Percentiles rank a stretch among this genome's conserved stretches.
Conservation (phyloP, 2,797 vertebrate genomes). For the Bryconaethiops microstoma region DNA sequence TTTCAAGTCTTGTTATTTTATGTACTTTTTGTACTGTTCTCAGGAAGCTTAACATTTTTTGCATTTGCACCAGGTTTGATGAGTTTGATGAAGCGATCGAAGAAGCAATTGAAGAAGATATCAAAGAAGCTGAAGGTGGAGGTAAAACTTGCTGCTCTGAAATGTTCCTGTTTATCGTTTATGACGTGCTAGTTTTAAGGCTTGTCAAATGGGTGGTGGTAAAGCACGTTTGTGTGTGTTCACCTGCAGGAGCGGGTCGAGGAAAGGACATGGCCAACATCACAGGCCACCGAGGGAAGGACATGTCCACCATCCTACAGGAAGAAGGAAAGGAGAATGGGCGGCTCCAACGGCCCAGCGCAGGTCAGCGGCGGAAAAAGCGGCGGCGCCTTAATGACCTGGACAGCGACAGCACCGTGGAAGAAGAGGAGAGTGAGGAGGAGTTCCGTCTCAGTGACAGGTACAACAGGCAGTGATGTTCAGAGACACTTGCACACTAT, state of each 20-base stretch:
- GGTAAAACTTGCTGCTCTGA: slow-evolving; percentile 69
- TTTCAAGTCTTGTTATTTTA: neutral
- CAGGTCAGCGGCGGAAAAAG: slow-evolving; percentile 85
- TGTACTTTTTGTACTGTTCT: neutral
- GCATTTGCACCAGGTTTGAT: slow-evolving; percentile 84
- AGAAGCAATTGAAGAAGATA: slow-evolving; percentile 97
- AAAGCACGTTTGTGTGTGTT: neutral
- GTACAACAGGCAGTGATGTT: slow-evolving; percentile 62
- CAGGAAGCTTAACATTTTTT: neutral
- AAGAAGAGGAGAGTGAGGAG: slow-evolving; percentile 96
- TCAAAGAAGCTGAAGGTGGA: slow-evolving; percentile 97
- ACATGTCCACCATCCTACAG: slow-evolving; percentile 92
- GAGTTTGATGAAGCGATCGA: slow-evolving; percentile 99
- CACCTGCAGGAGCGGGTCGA: slow-evolving; percentile 83
- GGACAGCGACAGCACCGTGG: slow-evolving; percentile 94
- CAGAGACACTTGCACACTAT: too few species aligned
- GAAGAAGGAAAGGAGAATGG: slow-evolving; percentile 94
- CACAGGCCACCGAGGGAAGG: slow-evolving; percentile 93
- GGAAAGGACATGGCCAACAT: slow-evolving; percentile 99
- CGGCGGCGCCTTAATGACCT: slow-evolving; percentile 94
- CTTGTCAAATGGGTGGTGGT: neutral
- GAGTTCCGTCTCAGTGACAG: slow-evolving; percentile 94
- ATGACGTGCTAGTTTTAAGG: neutral
- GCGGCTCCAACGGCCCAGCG: slow-evolving; percentile 72
- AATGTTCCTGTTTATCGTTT: too few species aligned